phyloP scores from a whole-genome alignment of 2,888 invertebrate species.

The Rotaria sp. region DNA sequence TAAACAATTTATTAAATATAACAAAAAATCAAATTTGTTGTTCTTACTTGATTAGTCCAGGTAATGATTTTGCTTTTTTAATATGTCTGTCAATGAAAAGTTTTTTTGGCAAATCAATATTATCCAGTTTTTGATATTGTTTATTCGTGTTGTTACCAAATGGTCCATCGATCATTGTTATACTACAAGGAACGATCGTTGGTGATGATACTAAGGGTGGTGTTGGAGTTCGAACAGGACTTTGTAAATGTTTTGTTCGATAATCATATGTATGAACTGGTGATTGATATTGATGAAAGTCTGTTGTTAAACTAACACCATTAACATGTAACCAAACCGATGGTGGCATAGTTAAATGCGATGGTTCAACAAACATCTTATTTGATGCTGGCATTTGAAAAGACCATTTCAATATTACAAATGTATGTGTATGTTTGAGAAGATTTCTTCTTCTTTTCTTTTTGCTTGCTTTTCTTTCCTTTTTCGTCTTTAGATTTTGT shows the following conservation, averaged over 20 bases:
- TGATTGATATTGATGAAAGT: neutral
- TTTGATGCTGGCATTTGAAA: neutral
- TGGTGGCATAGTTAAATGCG: neutral
- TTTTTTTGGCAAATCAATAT: neutral
- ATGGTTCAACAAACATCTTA: neutral
- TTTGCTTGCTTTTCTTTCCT: neutral
- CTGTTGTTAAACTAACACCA: conserved; percentile 1
- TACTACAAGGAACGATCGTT: neutral
- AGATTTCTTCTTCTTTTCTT: neutral
- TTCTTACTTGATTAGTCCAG: conserved; percentile 7
- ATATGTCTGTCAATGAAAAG: neutral
- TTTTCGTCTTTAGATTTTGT: neutral
- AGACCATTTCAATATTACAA: neutral
- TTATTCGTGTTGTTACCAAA: neutral
- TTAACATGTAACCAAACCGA: neutral
- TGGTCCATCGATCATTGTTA: neutral
- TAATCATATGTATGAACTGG: neutral
- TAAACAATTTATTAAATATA: neutral
- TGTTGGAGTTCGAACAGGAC: neutral
- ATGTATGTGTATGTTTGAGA: neutral
- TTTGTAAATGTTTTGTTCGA: conserved; percentile 2
- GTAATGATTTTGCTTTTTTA: conserved; percentile 3
- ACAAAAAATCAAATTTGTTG: neutral
- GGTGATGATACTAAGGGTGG: neutral
- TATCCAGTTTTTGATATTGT: neutral